These are phyloP conservation scores for Mus caroli DNA, from an alignment of 2,797 vertebrate species.

Conservation along the genomic window DNA sequence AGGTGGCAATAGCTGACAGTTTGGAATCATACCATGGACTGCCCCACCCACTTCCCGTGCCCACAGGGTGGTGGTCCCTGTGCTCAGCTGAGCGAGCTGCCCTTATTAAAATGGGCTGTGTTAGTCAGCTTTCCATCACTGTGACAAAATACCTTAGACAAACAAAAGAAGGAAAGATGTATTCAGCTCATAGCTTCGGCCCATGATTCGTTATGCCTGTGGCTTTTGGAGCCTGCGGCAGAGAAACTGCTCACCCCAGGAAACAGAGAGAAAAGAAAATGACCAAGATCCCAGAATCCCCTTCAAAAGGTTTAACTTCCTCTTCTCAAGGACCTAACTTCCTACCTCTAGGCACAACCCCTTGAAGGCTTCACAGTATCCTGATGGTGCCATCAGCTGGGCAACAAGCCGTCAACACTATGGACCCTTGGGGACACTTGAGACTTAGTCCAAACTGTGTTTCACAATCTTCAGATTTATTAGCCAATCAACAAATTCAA, in stretches of 20 bases:
- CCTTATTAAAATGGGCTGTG: background rate
- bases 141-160: background rate
- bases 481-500: conserved; percentile 66
- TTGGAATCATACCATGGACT: background rate
- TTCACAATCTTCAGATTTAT: conserved; percentile 60
- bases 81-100: fast-evolving
- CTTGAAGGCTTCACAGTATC: background rate
- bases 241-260: background rate
- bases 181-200: background rate
- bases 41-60: fast-evolving
- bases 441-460: background rate
- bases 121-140: background rate
- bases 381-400: too few relatives aligned
- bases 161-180: background rate
- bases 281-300: background rate
- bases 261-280: background rate
- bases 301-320: background rate
- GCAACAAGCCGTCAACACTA: background rate
- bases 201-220: too few relatives aligned
- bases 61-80: background rate
- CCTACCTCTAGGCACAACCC: background rate
- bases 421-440: background rate
- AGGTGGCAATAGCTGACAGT: background rate
- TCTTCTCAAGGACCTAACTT: background rate
- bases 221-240: background rate